Base-by-base conservation (phyloP, 92 coral and sea anemone genomes). In the Isaurus tuberculatus region DNA sequence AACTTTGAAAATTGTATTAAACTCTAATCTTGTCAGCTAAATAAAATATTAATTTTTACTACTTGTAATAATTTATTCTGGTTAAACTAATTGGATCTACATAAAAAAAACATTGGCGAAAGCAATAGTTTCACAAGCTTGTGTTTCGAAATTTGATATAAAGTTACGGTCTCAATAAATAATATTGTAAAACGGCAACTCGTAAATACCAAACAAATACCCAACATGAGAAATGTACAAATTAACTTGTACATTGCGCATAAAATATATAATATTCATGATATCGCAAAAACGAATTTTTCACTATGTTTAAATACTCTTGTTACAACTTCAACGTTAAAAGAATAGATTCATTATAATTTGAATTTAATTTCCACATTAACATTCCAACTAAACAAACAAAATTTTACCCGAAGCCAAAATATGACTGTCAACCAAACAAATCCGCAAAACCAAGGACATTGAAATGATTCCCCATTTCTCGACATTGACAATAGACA, bases 331-430 rank as follows among this genome's bases (percentile, higher is more conserved):
- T 0, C 25, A 22, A 17, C 20, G 22, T 55, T 55, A 55, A 55
- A n/a, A 55, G 4, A 25, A 63, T 22, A 26, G 8, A 11, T 29
- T 26, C 17, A 34, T 63, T 25, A 19, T 13, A 23, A 22, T 11
- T 33, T 19, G 69, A 10, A 33, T 77, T 51, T 27, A 64, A 33
- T 57, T 58, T 65, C 53, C 40, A 23, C 40, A 23, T 15, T 57
- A 53, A 1, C 42, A 61, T 40, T 1, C 7, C 30, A 53, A 66
- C 81, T 31, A 57, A 57, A 77, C 70, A 77, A 77, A 77, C 70
- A 77, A 20, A 77, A 36, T 5, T 3, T 57, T 22, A 77, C 31
- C 32, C n/a, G 46, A 57, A 57, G 51, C 81, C 49, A 31, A 31
- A 77, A 77, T 11, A 34, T 34, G n/a, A 16, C 63, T 74, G 66